phyloP scores from a whole-genome alignment of 2,797 vertebrate species.

The Anomalospiza imberbis region DNA sequence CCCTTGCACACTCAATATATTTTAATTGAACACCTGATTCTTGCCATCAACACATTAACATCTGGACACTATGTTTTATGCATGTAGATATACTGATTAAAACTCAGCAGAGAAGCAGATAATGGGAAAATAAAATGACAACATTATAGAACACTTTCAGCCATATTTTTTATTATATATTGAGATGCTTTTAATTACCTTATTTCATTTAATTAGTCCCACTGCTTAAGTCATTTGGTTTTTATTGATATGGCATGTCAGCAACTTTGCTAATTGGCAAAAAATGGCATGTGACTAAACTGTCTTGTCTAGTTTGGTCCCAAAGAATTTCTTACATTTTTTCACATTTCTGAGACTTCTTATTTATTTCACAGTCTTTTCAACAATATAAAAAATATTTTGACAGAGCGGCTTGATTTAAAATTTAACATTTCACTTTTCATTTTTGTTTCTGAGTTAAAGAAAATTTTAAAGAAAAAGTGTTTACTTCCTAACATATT shows the following conservation, averaged over 20 bases:
- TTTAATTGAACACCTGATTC: constrained; percentile 77
- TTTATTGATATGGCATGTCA: constrained; percentile 68
- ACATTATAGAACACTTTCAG: constrained; percentile 71
- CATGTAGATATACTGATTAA: constrained; percentile 67
- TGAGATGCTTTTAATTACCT: constrained; percentile 74
- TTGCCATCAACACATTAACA: constrained; percentile 70
- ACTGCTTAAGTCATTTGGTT: constrained; percentile 70
- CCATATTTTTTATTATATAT: constrained; percentile 70
- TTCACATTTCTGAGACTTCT: not conserved
- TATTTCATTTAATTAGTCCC: constrained; percentile 74
- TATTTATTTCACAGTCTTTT: not conserved
- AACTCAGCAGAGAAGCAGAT: constrained; percentile 60
- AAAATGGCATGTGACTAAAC: constrained; percentile 45
- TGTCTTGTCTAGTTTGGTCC: constrained; percentile 2
- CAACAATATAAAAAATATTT: not conserved
- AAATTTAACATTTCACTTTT: not conserved
- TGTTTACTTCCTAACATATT: not conserved
- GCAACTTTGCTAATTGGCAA: constrained; percentile 66
- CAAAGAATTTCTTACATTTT: not conserved
- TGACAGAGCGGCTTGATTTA: not conserved
- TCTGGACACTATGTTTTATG: constrained; percentile 64
- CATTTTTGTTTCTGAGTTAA: not conserved
- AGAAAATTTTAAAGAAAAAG: not conserved
- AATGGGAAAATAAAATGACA: constrained; percentile 68
- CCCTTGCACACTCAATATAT: constrained; percentile 57